Evolutionary conservation across 2,797 vertebrate species (phyloP), one percentile per base, ranked within the genome.

Genomic region (Malurus splendens): DNA sequence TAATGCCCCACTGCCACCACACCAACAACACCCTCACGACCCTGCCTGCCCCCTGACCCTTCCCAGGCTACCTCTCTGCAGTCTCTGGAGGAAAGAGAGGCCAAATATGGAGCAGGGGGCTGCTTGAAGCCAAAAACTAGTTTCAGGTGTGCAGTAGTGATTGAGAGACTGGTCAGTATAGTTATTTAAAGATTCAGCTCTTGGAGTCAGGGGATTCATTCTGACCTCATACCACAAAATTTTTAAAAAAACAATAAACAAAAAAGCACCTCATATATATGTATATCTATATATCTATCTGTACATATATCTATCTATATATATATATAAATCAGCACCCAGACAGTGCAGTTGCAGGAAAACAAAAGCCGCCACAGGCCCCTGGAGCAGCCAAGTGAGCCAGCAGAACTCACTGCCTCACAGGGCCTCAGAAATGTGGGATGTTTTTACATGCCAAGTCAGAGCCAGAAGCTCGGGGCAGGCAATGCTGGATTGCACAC

Each of bases 371-470:
- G 4, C 7, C 42, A 1, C 27, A 48, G 16, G 23, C 0, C 1
- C 13, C 62, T 7, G 6, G 24, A 60, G 17, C 10, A 33, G 66
- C 54, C 5, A 7, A 70, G 18, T 0, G 3, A 81, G 39, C 18
- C 0, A 1, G 56, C 12, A 51, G 70, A 89, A 62, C 54, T 50
- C 1, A 0, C 33, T 75, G 74, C 51, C 32, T 72, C 56, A 25
- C 5, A 2, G 1, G 41, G 33, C 50, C 50, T 64, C 61, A 33
- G 38, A 56, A 72, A 84, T 0, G 0, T 2, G 8, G 74, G 47
- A 39, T 20, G 28, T 27, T 39, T 87, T 12, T 52, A 44, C 2
- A 0, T 48, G 48, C 33, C 33, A 14, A 61, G 44, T 51, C 47
- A 84, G 56, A 87, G 42, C 24, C 6, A 3, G 52, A 30, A 61